Conservation (phyloP, 2,113 vertebrate genomes). For the Myxocyprinus asiaticus region DNA sequence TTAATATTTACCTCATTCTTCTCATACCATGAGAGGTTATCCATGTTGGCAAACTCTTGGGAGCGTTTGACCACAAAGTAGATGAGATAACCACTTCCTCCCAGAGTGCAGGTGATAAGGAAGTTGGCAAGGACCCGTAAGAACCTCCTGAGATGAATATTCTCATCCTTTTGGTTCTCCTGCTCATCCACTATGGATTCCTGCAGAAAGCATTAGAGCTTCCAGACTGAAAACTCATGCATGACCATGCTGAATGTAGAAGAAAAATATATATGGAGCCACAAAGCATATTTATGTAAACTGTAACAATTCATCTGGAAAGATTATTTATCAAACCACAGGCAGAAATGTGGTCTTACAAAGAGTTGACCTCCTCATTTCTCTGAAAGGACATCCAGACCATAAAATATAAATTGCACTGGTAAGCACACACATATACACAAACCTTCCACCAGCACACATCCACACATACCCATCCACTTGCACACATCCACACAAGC, state of each 20-base stretch:
- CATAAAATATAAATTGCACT: neutral
- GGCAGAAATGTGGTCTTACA: constrained; percentile 3
- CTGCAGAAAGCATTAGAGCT: constrained; percentile 67
- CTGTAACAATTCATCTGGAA: neutral
- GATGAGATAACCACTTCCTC: constrained; percentile 97
- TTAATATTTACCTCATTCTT: constrained; percentile 89
- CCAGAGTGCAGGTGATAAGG: constrained; percentile 91
- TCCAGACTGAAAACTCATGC: neutral
- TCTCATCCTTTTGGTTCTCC: constrained; percentile 97
- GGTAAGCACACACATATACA: constrained; percentile 11
- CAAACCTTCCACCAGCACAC: neutral
- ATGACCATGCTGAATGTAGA: neutral
- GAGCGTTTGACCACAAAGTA: constrained; percentile 97
- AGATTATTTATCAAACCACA: neutral
- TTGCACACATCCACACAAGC: neutral
- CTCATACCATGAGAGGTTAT: constrained; percentile 93
- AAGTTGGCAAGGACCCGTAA: constrained; percentile 91
- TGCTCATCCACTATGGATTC: constrained; percentile 98
- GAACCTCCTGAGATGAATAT: constrained; percentile 92
- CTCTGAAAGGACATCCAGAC: constrained; percentile 9
- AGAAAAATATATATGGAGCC: neutral
- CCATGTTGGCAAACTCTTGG: constrained; percentile 89
- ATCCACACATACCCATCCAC: neutral
- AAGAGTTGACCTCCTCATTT: neutral
- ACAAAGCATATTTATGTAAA: neutral